Evolutionary conservation across 2,888 invertebrate genomes (phyloP).

Genomic region (Caenorhabditis sp.): DNA sequence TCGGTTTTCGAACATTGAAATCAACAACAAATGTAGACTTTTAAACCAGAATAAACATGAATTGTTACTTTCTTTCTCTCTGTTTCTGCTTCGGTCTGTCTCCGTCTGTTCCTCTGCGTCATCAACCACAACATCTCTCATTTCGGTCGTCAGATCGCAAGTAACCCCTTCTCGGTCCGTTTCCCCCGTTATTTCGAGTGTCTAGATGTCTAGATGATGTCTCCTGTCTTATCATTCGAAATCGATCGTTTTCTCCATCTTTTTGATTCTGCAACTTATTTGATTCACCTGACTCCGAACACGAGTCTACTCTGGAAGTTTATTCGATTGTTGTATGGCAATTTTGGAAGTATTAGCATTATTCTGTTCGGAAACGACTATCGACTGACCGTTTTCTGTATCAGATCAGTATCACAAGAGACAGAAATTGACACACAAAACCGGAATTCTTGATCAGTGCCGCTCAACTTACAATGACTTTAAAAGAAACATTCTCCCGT

Average conservation of each 20-base stretch:
- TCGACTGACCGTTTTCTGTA: neutral
- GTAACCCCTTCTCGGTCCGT: neutral
- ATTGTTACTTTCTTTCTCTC: too few relatives aligned
- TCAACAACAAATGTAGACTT: too few relatives aligned
- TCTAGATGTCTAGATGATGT: slow-evolving; percentile 1
- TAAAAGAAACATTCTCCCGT: neutral
- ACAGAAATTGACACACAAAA: slow-evolving; percentile 1
- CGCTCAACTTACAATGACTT: neutral
- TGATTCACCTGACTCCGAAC: too few relatives aligned
- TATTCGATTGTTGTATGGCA: too few relatives aligned
- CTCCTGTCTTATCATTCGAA: neutral
- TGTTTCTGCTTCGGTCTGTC: neutral
- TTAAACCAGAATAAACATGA: too few relatives aligned
- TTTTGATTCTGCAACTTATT: too few relatives aligned
- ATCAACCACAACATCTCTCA: neutral
- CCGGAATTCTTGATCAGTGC: neutral
- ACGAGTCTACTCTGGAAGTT: too few relatives aligned
- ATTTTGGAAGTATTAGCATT: too few relatives aligned
- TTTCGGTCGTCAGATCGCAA: slow-evolving; percentile 1
- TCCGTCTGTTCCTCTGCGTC: neutral
- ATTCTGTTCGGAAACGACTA: neutral
- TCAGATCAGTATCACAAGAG: neutral
- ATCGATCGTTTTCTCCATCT: neutral
- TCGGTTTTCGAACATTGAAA: too few relatives aligned
- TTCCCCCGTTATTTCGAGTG: neutral